Evolutionary conservation across 2,888 invertebrate species (phyloP), one percentile per base, ranked within the genome.

Genomic region (Incurvaria masculella): DNA sequence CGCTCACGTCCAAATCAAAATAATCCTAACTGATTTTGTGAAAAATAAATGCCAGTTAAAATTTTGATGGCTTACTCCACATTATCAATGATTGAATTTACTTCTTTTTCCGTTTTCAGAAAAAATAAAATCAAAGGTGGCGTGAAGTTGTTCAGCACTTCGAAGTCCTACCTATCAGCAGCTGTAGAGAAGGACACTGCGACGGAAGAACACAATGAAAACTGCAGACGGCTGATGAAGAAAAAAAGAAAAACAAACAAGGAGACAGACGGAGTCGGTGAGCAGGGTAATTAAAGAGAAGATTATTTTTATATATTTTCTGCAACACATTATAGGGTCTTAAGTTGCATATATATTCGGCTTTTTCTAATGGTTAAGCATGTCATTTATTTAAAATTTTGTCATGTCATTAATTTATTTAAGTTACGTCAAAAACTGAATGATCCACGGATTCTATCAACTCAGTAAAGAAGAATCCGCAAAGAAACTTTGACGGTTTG

Each of bases 101-200:
- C n/a, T 26, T 44, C 16, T 19, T 20, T 23, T 4, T 43, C 11
- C 27, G 17, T 23, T 61, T 62, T 17, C 54, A 78, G 76, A 50
- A 69, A 69, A 55, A 53, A 52, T 10, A 69, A 72, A 58, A 61
- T 69, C 27, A 70, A 69, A 61, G 74, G 73, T 49, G 78, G 81
- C 14, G 66, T 82, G 0, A 80, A 72, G 55, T 56, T 81, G 6
- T 79, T 81, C 51, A 72, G 59, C 8, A 56, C 67, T 51, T 82
- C 81, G 0, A 56, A 60, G 42, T 64, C 61, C 1, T 78, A 62
- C 52, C 51, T 81, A 4, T 67, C 73, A 14, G 63, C 68, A 57
- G 69, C 76, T 51, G 66, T 62, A 42, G 59, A 56, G 2, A 57
- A 64, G 43, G 72, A 74, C 49, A 67, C 62, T 2, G 64, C 60